Evolutionary conservation across 23 tunicate species (phyloP).

Genomic region (Phallusia fumigata): DNA sequence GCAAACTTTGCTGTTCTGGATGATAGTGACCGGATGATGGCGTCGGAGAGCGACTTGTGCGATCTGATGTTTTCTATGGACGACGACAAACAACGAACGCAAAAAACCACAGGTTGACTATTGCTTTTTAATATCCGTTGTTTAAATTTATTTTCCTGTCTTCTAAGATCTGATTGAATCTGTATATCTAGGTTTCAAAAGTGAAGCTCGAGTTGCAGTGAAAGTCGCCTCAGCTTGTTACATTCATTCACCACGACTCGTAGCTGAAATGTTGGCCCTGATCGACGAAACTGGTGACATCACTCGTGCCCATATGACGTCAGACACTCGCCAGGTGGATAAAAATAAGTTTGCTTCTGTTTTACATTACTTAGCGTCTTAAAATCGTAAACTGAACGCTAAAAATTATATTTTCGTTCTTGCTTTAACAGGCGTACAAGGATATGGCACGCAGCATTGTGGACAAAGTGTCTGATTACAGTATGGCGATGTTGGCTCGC

Average conservation of each 20-base stretch:
- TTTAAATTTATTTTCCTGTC: not conserved
- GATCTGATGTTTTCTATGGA: slow-evolving; percentile 10
- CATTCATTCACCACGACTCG: slow-evolving; percentile 80
- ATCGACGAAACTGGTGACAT: slow-evolving; percentile 67
- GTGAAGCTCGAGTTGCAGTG: slow-evolving; percentile 31
- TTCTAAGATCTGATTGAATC: not conserved
- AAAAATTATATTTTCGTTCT: not conserved
- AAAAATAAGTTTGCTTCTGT: not conserved
- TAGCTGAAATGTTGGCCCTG: slow-evolving; percentile 69
- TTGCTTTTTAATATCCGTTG: too few relatives aligned
- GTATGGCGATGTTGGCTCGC: slow-evolving; percentile 55
- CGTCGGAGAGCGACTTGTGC: not conserved
- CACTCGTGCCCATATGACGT: slow-evolving; percentile 54
- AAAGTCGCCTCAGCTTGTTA: slow-evolving; percentile 71
- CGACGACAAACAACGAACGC: slow-evolving; percentile 1
- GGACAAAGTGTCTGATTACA: slow-evolving; percentile 77
- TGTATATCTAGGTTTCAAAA: slow-evolving; percentile 3
- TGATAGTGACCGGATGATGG: not conserved
- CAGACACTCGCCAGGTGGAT: slow-evolving; percentile 65
- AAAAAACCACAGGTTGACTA: not conserved
- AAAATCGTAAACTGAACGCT: not conserved
- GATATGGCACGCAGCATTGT: slow-evolving; percentile 88
- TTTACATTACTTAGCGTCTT: not conserved
- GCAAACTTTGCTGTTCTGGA: not conserved
- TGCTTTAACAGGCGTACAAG: slow-evolving; percentile 63